Evolutionary conservation across 1,140 invertebrate species (phyloP).

Genomic region (Drosophila tsacasi): DNA sequence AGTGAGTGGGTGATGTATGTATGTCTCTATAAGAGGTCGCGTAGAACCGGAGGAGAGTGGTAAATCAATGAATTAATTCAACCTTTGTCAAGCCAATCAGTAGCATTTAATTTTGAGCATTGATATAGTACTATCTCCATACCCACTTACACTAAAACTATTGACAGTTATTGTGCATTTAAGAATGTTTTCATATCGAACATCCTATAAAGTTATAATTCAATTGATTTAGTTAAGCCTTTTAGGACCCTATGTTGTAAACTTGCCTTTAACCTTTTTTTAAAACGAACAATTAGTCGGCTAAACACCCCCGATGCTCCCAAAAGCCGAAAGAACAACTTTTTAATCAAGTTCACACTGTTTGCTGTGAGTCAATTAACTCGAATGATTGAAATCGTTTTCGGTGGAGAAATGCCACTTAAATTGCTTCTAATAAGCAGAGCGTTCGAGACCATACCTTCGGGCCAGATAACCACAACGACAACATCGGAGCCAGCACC

Average conservation of each 20-base stretch:
- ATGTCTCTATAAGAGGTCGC: conserved; percentile 50
- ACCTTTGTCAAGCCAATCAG: conserved; percentile 10
- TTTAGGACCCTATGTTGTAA: not conserved
- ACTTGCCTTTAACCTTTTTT: no score
- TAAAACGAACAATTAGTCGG: no score
- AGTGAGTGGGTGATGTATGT: conserved; percentile 45
- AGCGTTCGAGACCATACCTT: conserved; percentile 26
- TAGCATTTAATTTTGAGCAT: not conserved
- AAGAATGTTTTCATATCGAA: no score
- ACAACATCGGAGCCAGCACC: conserved; percentile 30
- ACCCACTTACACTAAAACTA: not conserved
- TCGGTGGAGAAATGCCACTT: conserved; percentile 54
- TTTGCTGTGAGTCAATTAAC: conserved; percentile 51
- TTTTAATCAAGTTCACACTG: conserved; percentile 71
- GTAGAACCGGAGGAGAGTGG: not conserved
- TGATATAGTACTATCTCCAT: no score
- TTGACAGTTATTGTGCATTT: no score
- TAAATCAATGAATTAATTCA: conserved; percentile 12
- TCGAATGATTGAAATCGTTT: conserved; percentile 63
- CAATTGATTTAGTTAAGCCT: not conserved
- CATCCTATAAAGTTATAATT: no score
- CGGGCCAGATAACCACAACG: conserved; percentile 26
- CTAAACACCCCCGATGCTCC: not conserved
- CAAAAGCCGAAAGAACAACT: conserved; percentile 28
- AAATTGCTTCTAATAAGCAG: conserved; percentile 59